Conservation (phyloP, 1,140 invertebrate species). For the Phortica variegata region DNA sequence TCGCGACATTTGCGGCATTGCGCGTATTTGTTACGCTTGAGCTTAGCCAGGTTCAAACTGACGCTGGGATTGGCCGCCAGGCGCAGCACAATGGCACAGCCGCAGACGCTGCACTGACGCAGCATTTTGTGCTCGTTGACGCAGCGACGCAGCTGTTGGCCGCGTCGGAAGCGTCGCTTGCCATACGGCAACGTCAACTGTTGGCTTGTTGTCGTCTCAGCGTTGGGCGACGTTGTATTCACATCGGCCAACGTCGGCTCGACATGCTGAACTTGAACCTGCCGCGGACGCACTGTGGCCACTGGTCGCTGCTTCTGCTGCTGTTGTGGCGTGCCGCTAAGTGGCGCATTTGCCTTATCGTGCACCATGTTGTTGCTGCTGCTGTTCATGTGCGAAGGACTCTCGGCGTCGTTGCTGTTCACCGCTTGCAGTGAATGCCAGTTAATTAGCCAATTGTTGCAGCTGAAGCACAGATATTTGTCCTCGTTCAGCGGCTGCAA, state of each 20-base stretch:
- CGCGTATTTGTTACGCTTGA: not conserved
- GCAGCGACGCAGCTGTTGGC: slow-evolving; percentile 10
- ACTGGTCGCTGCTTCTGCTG: slow-evolving; percentile 17
- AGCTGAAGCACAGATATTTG: slow-evolving; percentile 55
- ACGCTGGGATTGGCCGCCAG: not conserved
- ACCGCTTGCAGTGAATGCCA: slow-evolving; percentile 53
- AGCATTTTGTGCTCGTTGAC: slow-evolving; percentile 20
- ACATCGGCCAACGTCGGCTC: not conserved
- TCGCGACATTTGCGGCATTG: slow-evolving; percentile 25
- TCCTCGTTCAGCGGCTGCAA: slow-evolving; percentile 51
- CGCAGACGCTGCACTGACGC: slow-evolving; percentile 21
- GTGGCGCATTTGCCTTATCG: slow-evolving; percentile 4
- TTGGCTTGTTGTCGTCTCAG: slow-evolving; percentile 8
- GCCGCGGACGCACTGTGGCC: slow-evolving; percentile 31
- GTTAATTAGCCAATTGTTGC: slow-evolving; percentile 56
- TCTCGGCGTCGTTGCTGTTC: slow-evolving; percentile 53
- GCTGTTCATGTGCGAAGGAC: slow-evolving; percentile 46
- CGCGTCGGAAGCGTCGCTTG: slow-evolving; percentile 25
- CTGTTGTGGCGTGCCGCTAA: slow-evolving; percentile 13
- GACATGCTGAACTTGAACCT: slow-evolving; percentile 1
- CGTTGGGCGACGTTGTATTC: not conserved
- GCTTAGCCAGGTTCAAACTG: slow-evolving; percentile 2
- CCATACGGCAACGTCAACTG: slow-evolving; percentile 20
- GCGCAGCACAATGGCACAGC: slow-evolving; percentile 13
- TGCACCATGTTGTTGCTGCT: slow-evolving; percentile 22